A percentile compares a stretch with the other conserved stretches of the same genome.
phyloP scores from a whole-genome alignment of 2,113 vertebrate genomes.

The Meleagris gallopavo region DNA sequence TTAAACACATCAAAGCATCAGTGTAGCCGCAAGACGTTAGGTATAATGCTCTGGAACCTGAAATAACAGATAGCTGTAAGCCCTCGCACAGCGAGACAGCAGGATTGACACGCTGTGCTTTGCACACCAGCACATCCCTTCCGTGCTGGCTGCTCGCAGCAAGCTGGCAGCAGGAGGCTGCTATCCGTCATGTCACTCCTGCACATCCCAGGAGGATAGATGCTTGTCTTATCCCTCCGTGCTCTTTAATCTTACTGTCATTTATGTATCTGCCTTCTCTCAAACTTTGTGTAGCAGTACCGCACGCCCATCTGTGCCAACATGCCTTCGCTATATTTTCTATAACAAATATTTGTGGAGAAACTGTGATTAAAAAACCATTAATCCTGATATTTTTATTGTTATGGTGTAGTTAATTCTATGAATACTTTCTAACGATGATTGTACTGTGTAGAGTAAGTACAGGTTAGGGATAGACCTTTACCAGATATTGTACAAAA shows the following conservation, averaged over 20 bases:
- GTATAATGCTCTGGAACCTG: neutral
- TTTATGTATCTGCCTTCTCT: conserved; percentile 66
- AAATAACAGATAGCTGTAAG: neutral
- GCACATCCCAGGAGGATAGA: conserved; percentile 45
- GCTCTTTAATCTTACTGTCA: conserved; percentile 62
- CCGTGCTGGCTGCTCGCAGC: neutral
- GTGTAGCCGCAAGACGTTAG: neutral
- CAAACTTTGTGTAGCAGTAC: conserved; percentile 68
- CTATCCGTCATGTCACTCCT: conserved; percentile 62
- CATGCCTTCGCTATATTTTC: conserved; percentile 83
- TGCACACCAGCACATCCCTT: neutral
- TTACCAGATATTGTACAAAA: conserved; percentile 73
- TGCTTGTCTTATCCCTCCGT: conserved; percentile 46
- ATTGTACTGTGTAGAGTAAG: conserved; percentile 81
- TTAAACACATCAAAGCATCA: neutral
- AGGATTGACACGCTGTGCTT: neutral
- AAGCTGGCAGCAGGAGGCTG: conserved; percentile 19
- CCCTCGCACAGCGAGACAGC: neutral
- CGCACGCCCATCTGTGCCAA: conserved; percentile 71
- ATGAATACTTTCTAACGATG: conserved; percentile 81
- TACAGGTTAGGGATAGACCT: conserved; percentile 74
- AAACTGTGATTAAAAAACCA: conserved; percentile 81
- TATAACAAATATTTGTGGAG: conserved; percentile 80
- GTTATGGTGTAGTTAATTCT: conserved; percentile 82
- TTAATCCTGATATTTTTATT: conserved; percentile 82